A percentile compares a stretch with the other conserved stretches of the same genome.
Evolutionary conservation across 1,140 invertebrate genomes (phyloP).

Genomic region (Ceratoteleas bidentatus): DNA sequence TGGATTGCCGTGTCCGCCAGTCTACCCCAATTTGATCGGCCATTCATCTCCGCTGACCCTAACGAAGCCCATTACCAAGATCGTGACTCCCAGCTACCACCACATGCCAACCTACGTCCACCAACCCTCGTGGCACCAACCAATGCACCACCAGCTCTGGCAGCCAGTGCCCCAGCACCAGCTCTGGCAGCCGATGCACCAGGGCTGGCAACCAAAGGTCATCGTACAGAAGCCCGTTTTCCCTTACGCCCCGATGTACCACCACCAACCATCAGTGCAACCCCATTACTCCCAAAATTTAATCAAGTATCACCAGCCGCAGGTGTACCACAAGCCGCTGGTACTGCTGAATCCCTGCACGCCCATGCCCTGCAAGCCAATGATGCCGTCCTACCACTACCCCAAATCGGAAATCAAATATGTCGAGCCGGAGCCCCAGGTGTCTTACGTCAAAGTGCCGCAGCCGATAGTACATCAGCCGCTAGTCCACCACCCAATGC

Average conservation of each 20-base stretch:
- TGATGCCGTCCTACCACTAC: constrained; percentile 55
- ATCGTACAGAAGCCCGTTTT: constrained; percentile 68
- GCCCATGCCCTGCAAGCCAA: constrained; percentile 53
- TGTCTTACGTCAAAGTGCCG: constrained; percentile 43
- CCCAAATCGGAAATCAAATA: constrained; percentile 67
- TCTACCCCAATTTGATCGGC: constrained; percentile 33
- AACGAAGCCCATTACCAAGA: constrained; percentile 64
- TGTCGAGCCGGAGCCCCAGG: constrained; percentile 59
- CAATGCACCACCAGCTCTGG: constrained; percentile 36
- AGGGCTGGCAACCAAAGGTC: constrained; percentile 58
- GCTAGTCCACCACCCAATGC: constrained; percentile 40
- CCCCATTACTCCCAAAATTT: constrained; percentile 36
- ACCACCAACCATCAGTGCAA: constrained; percentile 40
- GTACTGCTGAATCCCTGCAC: constrained; percentile 36
- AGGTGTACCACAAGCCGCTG: constrained; percentile 57
- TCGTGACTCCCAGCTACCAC: constrained; percentile 36
- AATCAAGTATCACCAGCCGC: constrained; percentile 34
- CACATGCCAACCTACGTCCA: constrained; percentile 40
- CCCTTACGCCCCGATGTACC: constrained; percentile 67
- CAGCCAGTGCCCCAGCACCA: constrained; percentile 21
- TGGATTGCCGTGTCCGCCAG: constrained; percentile 70
- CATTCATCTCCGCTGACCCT: constrained; percentile 57
- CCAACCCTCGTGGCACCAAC: constrained; percentile 43
- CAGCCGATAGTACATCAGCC: constrained; percentile 33
- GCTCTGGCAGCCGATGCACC: constrained; percentile 33